Evolutionary conservation across 1,140 invertebrate species (phyloP), one percentile per base, ranked within the genome.

Genomic region (Parasteatoda tepidariorum): DNA sequence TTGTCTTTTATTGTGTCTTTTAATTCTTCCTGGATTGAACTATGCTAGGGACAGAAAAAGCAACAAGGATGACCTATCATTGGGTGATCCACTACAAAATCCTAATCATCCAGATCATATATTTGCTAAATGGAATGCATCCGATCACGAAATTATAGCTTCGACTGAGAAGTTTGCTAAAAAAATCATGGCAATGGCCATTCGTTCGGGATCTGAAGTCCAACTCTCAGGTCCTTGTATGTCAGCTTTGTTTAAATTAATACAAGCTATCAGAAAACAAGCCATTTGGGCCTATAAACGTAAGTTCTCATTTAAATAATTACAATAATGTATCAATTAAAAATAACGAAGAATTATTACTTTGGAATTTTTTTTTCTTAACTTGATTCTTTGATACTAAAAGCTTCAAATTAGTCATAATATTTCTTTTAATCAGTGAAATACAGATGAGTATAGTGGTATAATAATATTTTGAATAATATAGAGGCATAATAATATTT

Each of bases 151-250:
- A 30, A 24, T 71, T 2, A 31, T 5, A 33, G 15, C 26, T 18
- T 2, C n/a, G 1, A 62, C 24, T 7, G 81, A 83, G 9, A 15
- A 54, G 5, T 9, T 62, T 2, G 18, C 71, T 2, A 83, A 83
- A 61, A 83, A 83, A 66, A 22, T 83, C 11, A 83, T 83, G 68
- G 67, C 81, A 0, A 41, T 66, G 70, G 38, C 71, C 9, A 64
- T 83, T 13, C 34, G 81, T 2, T 7, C 41, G 2, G 41, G 70
- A 5, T 66, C 70, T 18, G 38, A 73, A 4, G 61, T 83, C n/a
- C 15, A 73, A 64, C 5, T 83, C 3, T 64, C 57, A 0, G 81
- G 81, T 1, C 81, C 81, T 1, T 83, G 81, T 22, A 83, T 83
- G 81, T 11, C 81, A 18, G 68, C 81, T 2, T 22, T 83, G n/a